Percentiles rank a stretch among this genome's conserved stretches.
These are phyloP conservation scores for Nemapogon koenigi DNA, from an alignment of 2,888 invertebrate species.

Conservation along the genomic window DNA sequence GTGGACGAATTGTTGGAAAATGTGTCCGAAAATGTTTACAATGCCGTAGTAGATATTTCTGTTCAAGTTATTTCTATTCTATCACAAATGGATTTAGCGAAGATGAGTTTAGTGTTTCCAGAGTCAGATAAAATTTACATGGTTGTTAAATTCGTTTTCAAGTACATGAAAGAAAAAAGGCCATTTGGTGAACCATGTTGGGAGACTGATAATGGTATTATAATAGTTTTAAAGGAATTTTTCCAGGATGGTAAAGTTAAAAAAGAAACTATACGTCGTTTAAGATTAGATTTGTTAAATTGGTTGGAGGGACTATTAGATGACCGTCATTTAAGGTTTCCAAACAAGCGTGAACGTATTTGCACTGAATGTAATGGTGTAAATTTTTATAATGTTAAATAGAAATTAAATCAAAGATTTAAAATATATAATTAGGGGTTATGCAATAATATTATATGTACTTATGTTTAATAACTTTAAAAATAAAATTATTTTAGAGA, in stretches of 20 bases:
- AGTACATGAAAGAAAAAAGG: constrained; percentile 42
- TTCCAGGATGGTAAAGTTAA: constrained; percentile 48
- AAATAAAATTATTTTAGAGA: too few relatives aligned
- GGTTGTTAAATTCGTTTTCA: constrained; percentile 47
- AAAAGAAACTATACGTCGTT: constrained; percentile 34
- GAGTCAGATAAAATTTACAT: constrained; percentile 48
- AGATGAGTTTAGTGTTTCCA: constrained; percentile 36
- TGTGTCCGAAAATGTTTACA: constrained; percentile 41
- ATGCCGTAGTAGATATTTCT: constrained; percentile 42
- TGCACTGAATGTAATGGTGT: constrained; percentile 40
- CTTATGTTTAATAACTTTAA: too few relatives aligned
- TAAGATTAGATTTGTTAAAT: constrained; percentile 33
- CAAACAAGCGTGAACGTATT: constrained; percentile 32
- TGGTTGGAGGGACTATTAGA: constrained; percentile 36
- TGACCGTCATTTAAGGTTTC: constrained; percentile 25
- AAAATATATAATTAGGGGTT: not conserved
- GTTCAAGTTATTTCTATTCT: constrained; percentile 40
- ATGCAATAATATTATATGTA: too few relatives aligned
- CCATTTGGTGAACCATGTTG: constrained; percentile 37
- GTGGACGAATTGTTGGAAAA: constrained; percentile 38
- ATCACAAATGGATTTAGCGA: constrained; percentile 37
- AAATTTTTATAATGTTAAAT: constrained; percentile 20
- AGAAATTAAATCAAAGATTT: not conserved
- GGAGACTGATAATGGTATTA: constrained; percentile 38
- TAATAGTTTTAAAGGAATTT: constrained; percentile 42